Percentiles rank a stretch among this genome's conserved stretches.
Evolutionary conservation across 2,888 invertebrate genomes (phyloP).

Genomic region (Chaetoderma sp.): DNA sequence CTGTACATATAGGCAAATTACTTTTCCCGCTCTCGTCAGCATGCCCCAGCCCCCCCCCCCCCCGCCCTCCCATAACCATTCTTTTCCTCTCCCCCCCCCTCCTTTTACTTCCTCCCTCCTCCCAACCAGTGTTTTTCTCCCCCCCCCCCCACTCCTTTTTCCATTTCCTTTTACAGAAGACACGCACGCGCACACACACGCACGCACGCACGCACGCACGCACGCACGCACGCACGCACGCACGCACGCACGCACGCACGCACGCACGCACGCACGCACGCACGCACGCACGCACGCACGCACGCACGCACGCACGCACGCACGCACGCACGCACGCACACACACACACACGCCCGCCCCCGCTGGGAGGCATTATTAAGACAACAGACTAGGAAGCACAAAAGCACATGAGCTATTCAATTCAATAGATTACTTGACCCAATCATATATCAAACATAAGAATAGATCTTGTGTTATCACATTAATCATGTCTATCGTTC

Average conservation of each 20-base stretch:
- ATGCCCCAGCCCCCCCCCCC: no score
- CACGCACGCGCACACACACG: neutral
- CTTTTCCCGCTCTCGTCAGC: no score
- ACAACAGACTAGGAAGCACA: no score
- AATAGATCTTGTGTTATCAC: no score
- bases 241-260: conserved; percentile 6
- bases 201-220: neutral
- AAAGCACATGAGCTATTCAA: no score
- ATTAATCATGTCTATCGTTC: no score
- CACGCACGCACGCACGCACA: conserved; percentile 1
- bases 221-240: conserved; percentile 1
- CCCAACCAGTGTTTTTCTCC: conserved; percentile 6
- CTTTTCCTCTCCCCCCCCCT: neutral
- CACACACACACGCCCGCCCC: conserved; percentile 11
- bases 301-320: conserved; percentile 1
- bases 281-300: conserved; percentile 3
- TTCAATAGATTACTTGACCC: no score
- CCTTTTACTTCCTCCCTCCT: neutral
- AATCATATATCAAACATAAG: no score
- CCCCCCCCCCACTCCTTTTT: neutral
- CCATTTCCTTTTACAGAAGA: neutral
- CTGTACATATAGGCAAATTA: no score
- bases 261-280: no score
- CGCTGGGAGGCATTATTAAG: no score
- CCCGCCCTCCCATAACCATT: no score